Percentiles rank a stretch among this genome's conserved stretches.
These are phyloP conservation scores for Aratinga solstitialis DNA, from an alignment of 2,797 vertebrate species.

Conservation along the genomic window DNA sequence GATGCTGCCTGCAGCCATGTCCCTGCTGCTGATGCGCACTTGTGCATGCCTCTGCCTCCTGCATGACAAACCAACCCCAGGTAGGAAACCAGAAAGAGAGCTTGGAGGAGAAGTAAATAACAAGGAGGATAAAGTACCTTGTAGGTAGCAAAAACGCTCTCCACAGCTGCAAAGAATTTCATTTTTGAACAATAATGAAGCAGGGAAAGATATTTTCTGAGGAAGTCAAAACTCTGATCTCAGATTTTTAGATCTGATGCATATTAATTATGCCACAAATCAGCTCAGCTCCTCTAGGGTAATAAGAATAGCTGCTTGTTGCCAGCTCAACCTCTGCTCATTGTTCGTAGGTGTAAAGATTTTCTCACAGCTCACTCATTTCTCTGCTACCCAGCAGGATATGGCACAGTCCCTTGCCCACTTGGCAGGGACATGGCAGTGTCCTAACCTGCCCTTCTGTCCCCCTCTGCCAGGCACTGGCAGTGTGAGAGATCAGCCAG, in stretches of 20 bases:
- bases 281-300: constrained; percentile 27
- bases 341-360: constrained; percentile 17
- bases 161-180: background rate
- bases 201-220: constrained; percentile 12
- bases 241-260: constrained; percentile 36
- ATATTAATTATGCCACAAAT: constrained; percentile 49
- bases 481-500: background rate
- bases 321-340: constrained; percentile 40
- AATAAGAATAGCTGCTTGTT: constrained; percentile 7
- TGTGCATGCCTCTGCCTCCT: background rate
- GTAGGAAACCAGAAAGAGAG: background rate
- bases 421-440: background rate
- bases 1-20: background rate
- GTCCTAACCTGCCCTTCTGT: background rate
- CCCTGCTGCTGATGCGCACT: background rate
- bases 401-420: background rate
- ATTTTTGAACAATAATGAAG: background rate
- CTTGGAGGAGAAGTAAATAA: background rate
- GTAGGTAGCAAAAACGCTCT: background rate
- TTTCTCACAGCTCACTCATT: background rate
- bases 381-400: background rate
- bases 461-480: background rate
- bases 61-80: background rate
- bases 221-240: constrained; percentile 11
- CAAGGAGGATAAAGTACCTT: background rate